Conservation (phyloP, 2,888 invertebrate genomes). For the Aporophyla lueneburgensis region DNA sequence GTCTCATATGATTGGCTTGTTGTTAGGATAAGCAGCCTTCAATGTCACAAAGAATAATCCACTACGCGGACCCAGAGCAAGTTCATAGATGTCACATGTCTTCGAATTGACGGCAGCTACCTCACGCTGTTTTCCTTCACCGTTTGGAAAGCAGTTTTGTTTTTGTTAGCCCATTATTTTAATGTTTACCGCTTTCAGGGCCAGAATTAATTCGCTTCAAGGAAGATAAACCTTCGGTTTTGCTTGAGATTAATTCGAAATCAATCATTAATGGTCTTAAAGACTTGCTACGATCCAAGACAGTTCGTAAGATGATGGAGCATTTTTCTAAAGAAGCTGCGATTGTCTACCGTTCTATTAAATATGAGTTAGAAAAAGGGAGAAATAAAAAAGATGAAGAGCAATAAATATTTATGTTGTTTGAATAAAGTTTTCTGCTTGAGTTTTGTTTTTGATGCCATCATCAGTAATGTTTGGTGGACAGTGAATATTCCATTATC, state of each 20-base stretch:
- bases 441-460: background rate
- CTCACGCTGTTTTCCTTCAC: too few relatives aligned
- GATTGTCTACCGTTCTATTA: slow-evolving; percentile 18
- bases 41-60: too few relatives aligned
- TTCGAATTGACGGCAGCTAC: too few relatives aligned
- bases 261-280: slow-evolving; percentile 20
- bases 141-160: too few relatives aligned
- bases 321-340: slow-evolving; percentile 37
- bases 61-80: too few relatives aligned
- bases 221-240: slow-evolving; percentile 33
- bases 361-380: background rate
- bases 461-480: too few relatives aligned
- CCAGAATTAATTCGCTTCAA: slow-evolving; percentile 47
- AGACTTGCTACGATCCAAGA: slow-evolving; percentile 41
- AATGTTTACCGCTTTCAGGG: slow-evolving; percentile 46
- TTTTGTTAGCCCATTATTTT: too few relatives aligned
- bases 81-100: too few relatives aligned
- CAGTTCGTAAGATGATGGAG: slow-evolving; percentile 15
- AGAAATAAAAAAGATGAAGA: background rate
- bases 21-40: too few relatives aligned
- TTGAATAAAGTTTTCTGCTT: background rate
- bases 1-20: too few relatives aligned
- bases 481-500: too few relatives aligned
- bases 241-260: slow-evolving; percentile 50
- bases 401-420: background rate